Base-by-base conservation (phyloP, 2,113 vertebrate genomes). In the Tychaedon coryphoeus region DNA sequence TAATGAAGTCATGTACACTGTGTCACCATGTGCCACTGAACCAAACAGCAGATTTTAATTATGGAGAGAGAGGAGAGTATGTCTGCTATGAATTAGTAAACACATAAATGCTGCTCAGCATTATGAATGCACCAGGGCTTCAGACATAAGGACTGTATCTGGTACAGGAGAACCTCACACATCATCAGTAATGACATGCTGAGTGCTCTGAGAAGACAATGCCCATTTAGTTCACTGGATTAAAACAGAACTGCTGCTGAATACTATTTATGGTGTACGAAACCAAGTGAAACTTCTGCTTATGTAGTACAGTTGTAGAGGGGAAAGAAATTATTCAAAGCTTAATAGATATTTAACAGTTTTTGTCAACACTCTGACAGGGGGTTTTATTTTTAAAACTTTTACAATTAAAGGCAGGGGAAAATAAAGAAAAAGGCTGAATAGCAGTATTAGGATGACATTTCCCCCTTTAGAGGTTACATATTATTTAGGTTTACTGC, bases 281-380 rank as follows among this genome's bases (percentile, higher is more conserved):
- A 96, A 95, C 53, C 86, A 96, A 94, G 51, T 33, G 38, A 90
- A 92, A 78, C 33, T 74, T 88, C 61, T 86, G 40, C 40, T 90
- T 66, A 65, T n/a, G 33, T 23, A 78, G 45, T 47, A 73, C 6
- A 60, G 34, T 13, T 54, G 36, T 38, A 66, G 45, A 34, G 79
- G 17, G 51, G 43, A 85, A 87, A 80, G 12, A 92, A 89, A 72
- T 60, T 29, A 93, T 34, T 40, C 62, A 76, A 86, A 79, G 42
- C 17, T 73, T 67, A 92, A 92, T 10, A 56, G 26, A 80, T 33
- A 69, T 50, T 80, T 89, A 60, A 65, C 7, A 61, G 45, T 29
- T 51, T 93, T 84, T 47, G 29, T 75, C 50, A 93, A 75, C 1
- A 3, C 42, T 74, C 67, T 75, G 38, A 50, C 25, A 75, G 22